Percentiles rank a stretch among this genome's conserved stretches.
Conservation (phyloP, 2,888 invertebrate species). For the Pristionchus exspectatus region DNA sequence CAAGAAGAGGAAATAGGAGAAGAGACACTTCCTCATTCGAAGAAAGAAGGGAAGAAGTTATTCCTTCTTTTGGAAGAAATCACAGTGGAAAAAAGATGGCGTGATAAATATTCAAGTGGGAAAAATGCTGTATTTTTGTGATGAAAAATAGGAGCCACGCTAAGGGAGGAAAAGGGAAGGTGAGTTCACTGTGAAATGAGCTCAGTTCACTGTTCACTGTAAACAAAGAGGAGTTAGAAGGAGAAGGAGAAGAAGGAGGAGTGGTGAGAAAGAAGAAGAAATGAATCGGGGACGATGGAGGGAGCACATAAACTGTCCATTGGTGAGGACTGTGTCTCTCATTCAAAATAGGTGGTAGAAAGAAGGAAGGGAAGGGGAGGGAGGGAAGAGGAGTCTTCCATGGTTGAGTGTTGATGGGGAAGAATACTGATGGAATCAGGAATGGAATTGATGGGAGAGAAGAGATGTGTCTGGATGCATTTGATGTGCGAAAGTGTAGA, state of each 20-base stretch:
- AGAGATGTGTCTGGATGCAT: background rate
- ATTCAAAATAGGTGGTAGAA: constrained; percentile 15
- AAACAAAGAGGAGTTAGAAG: background rate
- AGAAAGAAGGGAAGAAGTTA: background rate
- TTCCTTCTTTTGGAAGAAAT: background rate
- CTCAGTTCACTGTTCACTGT: background rate
- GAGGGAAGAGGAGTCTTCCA: background rate
- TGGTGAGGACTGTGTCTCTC: background rate
- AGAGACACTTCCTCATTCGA: background rate
- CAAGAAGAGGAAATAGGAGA: background rate
- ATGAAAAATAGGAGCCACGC: background rate
- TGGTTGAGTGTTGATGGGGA: background rate
- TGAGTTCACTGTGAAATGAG: constrained; percentile 2
- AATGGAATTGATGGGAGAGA: background rate
- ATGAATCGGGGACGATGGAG: background rate
- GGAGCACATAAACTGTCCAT: background rate
- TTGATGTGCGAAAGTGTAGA: background rate
- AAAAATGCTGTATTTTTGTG: background rate
- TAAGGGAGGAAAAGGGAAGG: background rate
- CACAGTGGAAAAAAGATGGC: background rate
- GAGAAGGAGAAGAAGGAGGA: background rate
- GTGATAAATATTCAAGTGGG: background rate
- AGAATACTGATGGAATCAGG: background rate
- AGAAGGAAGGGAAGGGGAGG: background rate
- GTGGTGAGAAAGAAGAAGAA: background rate